Base-by-base conservation (phyloP, 2,113 vertebrate genomes). In the Peromyscus californicus region DNA sequence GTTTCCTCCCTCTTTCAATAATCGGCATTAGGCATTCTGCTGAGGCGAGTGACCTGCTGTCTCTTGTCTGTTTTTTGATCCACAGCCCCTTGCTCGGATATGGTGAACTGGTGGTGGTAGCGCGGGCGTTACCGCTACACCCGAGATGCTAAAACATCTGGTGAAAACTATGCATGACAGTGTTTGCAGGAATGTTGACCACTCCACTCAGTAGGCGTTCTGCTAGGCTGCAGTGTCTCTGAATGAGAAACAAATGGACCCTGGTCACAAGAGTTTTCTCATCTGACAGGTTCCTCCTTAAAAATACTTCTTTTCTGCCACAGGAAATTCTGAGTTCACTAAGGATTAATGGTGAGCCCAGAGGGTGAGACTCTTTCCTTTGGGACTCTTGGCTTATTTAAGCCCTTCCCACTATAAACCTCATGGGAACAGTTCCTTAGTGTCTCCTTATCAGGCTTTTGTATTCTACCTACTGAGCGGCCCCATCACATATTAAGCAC, bases 191-290 rank as follows among this genome's bases (percentile, higher is more conserved):
- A 31, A 72, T 87, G 67, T 61, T 57, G 8, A 7, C 51, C 10
- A 15, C 69, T 48, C 22, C 2, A 16, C 86, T 36, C 2, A 5
- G 79, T 13, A 31, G 93, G n/a, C 0, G 0, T 12, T 36, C 21
- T 59, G 29, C 22, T 19, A 80, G 92, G 79, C 42, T 21, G 7
- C 0, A 11, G 59, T 61, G 6, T 31, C 89, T 92, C 67, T 76
- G 61, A 86, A 80, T 80, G 45, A 93, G 39, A 51, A n/a, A 84
- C 39, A n/a, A 67, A 69, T 21, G 26, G 12, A 42, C 7, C 59
- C 8, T 82, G 82, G 92, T 42, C 42, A 92, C 6, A 63, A 74
- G 75, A 67, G 11, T 5, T 63, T 57, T 45, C 26, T 91, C 70
- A 15, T 0, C n/a, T 94, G 63, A 45, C 85, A 79, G 51, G 10